Percentiles rank a stretch among this genome's conserved stretches.
Conservation (phyloP, 2,113 vertebrate genomes). For the Pyxicephalus adspersus region DNA sequence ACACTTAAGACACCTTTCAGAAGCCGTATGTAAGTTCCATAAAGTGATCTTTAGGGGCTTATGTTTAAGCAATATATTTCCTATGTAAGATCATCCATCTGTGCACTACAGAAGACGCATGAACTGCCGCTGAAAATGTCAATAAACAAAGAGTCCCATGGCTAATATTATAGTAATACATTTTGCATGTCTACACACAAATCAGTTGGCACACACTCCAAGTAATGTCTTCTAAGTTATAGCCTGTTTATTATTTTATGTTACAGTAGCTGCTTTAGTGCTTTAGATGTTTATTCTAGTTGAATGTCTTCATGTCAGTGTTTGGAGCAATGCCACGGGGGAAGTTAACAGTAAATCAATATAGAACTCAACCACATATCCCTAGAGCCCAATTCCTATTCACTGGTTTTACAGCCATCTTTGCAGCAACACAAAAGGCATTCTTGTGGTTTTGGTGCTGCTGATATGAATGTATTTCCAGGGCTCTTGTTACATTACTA, state of each 20-base stretch:
- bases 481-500: not conserved
- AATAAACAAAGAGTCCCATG: not conserved
- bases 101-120: too few relatives aligned
- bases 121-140: not conserved
- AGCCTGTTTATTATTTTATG: conserved; percentile 2
- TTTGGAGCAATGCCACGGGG: not conserved
- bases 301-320: conserved; percentile 2
- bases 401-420: conserved; percentile 9
- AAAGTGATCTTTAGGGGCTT: too few relatives aligned
- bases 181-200: not conserved
- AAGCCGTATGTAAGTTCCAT: too few relatives aligned
- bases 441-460: conserved; percentile 2
- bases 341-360: conserved; percentile 28
- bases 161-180: not conserved
- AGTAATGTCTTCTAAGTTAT: not conserved
- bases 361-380: conserved; percentile 45
- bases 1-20: too few relatives aligned
- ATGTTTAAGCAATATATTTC: too few relatives aligned
- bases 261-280: conserved; percentile 2
- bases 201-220: not conserved
- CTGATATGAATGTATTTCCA: not conserved
- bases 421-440: conserved; percentile 19
- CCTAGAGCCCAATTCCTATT: conserved; percentile 18
- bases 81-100: too few relatives aligned
- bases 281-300: conserved; percentile 7